phyloP scores from a whole-genome alignment of 2,797 vertebrate genomes.

The Gouania willdenowi region DNA sequence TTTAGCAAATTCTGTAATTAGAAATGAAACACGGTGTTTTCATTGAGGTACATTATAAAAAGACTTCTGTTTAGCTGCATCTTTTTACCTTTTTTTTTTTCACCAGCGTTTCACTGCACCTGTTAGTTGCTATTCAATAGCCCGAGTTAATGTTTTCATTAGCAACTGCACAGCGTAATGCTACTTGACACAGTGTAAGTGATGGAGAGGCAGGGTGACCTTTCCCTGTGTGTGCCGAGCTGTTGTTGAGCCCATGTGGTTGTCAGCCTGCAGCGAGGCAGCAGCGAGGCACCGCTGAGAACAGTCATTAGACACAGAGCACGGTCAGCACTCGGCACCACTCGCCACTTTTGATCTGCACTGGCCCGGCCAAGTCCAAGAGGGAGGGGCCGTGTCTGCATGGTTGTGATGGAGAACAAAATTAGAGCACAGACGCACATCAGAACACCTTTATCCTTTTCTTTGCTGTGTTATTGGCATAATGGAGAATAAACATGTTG shows the following conservation, averaged over 20 bases:
- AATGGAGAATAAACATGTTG: neutral
- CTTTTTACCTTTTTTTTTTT: conserved; percentile 24
- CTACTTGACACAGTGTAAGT: conserved; percentile 64
- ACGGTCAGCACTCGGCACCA: conserved; percentile 60
- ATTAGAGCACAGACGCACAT: conserved; percentile 22
- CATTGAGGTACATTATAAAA: too few relatives aligned
- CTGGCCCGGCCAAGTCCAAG: conserved; percentile 32
- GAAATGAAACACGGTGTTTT: too few relatives aligned
- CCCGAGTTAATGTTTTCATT: conserved; percentile 62
- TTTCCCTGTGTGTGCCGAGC: conserved; percentile 66
- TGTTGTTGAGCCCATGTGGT: conserved; percentile 55
- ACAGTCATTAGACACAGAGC: conserved; percentile 70
- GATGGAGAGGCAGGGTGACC: conserved; percentile 73
- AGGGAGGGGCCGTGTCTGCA: conserved; percentile 14
- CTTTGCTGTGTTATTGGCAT: conserved; percentile 3
- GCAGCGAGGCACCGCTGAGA: conserved; percentile 58
- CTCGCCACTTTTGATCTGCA: conserved; percentile 76
- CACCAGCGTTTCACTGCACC: conserved; percentile 38
- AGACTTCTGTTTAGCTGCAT: conserved; percentile 12
- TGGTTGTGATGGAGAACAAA: conserved; percentile 17
- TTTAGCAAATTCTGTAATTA: too few relatives aligned
- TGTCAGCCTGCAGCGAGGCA: conserved; percentile 57
- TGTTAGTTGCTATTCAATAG: conserved; percentile 59
- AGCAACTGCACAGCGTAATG: conserved; percentile 43
- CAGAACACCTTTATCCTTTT: conserved; percentile 7